Percentiles rank a stretch among this genome's conserved stretches.
Conservation (phyloP, 2,888 invertebrate species). For the Nebria salina region DNA sequence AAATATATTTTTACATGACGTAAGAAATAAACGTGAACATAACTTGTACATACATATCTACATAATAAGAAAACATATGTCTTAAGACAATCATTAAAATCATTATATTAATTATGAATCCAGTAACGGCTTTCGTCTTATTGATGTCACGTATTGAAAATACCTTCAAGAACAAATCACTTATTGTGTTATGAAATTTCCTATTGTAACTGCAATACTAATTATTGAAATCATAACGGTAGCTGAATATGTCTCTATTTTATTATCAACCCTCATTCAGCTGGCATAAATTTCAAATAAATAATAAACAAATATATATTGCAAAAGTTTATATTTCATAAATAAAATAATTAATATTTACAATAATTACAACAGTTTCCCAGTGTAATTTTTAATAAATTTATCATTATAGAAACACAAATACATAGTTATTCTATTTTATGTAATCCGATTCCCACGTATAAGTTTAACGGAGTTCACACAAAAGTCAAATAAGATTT, state of each 20-base stretch:
- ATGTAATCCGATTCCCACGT: slow-evolving; percentile 15
- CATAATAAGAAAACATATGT: background rate
- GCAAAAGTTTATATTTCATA: too few species aligned
- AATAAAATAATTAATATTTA: background rate
- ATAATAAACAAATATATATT: background rate
- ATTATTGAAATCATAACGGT: background rate
- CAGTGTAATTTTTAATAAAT: background rate
- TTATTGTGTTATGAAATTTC: slow-evolving; percentile 14
- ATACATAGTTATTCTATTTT: background rate
- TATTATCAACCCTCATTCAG: background rate
- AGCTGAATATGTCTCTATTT: background rate
- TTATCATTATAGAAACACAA: background rate
- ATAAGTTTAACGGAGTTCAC: slow-evolving; percentile 7
- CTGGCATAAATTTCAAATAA: background rate
- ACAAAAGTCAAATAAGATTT: slow-evolving; percentile 24
- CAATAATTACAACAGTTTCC: background rate
- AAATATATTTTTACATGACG: background rate
- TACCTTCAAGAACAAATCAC: slow-evolving; percentile 17
- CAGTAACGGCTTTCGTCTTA: slow-evolving; percentile 10
- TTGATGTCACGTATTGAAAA: slow-evolving; percentile 23
- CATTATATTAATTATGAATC: slow-evolving; percentile 17
- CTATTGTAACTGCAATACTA: background rate
- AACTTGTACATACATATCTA: background rate
- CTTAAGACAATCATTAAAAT: background rate
- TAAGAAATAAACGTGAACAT: background rate